phyloP scores from a whole-genome alignment of 2,888 invertebrate species.

The Lepidocyrtoides sp. region DNA sequence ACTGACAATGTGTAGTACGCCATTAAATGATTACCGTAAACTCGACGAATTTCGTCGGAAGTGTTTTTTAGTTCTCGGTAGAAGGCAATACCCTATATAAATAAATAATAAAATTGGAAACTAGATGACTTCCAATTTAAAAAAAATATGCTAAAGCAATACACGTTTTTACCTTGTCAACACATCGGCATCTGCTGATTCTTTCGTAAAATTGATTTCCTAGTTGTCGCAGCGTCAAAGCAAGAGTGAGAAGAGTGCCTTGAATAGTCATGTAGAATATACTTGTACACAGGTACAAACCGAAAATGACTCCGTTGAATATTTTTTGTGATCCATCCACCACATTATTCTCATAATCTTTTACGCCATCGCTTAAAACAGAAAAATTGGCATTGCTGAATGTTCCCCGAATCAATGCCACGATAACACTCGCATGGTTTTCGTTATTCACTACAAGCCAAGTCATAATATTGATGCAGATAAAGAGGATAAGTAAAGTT shows the following conservation, averaged over 20 bases:
- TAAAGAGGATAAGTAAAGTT: not conserved
- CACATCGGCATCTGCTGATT: too few relatives aligned
- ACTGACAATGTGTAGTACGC: not conserved
- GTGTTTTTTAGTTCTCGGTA: not conserved
- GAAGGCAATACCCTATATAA: not conserved
- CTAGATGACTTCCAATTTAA: not conserved
- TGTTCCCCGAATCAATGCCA: not conserved
- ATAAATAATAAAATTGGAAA: not conserved
- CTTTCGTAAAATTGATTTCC: not conserved
- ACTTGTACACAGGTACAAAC: not conserved
- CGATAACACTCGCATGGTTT: not conserved
- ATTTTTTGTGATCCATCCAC: not conserved
- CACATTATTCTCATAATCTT: too few relatives aligned
- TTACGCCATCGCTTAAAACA: too few relatives aligned
- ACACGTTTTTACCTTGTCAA: not conserved
- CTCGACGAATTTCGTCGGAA: not conserved
- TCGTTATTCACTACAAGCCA: not conserved
- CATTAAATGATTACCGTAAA: slow-evolving; percentile 24
- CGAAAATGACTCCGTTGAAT: not conserved
- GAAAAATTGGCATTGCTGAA: too few relatives aligned
- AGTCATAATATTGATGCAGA: not conserved
- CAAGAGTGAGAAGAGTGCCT: not conserved
- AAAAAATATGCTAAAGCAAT: too few relatives aligned
- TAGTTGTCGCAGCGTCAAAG: not conserved
- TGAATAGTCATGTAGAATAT: slow-evolving; percentile 8